Evolutionary conservation across 1,140 invertebrate genomes (phyloP), one percentile per base, ranked within the genome.

Genomic region (Sogatella furcifera): DNA sequence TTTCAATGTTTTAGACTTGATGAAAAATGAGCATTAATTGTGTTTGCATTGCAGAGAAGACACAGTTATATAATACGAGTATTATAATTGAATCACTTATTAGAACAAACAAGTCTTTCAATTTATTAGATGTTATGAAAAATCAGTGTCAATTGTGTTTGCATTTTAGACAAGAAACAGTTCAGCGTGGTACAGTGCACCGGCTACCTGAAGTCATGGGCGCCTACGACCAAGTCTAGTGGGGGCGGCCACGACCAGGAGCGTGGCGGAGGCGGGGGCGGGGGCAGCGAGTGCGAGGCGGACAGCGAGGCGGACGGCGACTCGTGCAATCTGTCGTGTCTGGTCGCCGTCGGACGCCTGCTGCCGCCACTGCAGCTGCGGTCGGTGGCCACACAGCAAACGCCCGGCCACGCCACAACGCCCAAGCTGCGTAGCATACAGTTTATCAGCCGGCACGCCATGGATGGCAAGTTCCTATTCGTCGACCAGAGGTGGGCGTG

Each of bases 171-270:
- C 34, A 38, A 38, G 34, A 38, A 38, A 38, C 3, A 5, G 34
- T 38, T 38, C 70, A 82, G 78, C 64, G 84, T 90, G 15, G 88
- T 92, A 59, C 89, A 92, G 69, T 92, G 89, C 70, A 92, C 88
- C 42, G 92, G 93, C 1, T 96, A 96, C 70, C 73, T 97, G 8
- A 96, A 96, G 70, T 92, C 91, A 0, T 95, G 91, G 92, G 82
- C 86, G 5, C 85, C 24, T 28, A 28, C 89, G 6, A 82, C 85
- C 1, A 91, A 91, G 74, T 81, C 88, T 49, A 79, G 79, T 9
- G 70, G 83, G 60, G 85, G 84, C 64, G 84, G 83, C 62, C 77
- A 76, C 5, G 63, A 66, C 28, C 31, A 31, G 31, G 31, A 21
- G n/a, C n/a, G 79, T 9, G 70, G 83, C 59, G 85, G 84, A 64